These are phyloP conservation scores for Catharus bicknelli DNA, from an alignment of 2,113 vertebrate species.

Conservation along the genomic window DNA sequence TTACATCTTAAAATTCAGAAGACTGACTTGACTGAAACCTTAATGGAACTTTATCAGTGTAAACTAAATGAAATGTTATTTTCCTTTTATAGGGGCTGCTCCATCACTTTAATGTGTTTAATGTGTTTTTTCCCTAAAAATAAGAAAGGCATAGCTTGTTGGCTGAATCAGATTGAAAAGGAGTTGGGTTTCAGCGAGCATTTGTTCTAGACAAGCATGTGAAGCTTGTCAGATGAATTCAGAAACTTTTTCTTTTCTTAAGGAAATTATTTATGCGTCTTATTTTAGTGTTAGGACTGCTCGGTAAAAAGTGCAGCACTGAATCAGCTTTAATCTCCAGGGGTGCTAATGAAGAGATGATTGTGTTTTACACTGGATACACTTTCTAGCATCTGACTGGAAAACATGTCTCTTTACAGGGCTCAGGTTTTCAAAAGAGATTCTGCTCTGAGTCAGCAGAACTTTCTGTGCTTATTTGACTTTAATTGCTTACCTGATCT, in stretches of 20 bases:
- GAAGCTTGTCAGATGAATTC: not conserved
- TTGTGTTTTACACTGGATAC: not conserved
- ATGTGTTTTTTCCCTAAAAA: not conserved
- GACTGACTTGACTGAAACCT: not conserved
- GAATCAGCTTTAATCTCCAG: not conserved
- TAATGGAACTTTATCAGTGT: constrained; percentile 1
- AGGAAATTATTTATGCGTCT: not conserved
- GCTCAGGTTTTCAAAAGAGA: not conserved
- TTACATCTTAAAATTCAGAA: not conserved
- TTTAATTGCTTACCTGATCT: not conserved
- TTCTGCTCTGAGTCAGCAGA: constrained; percentile 8
- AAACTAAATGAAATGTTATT: not conserved
- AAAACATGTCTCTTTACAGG: not conserved
- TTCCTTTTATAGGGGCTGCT: not conserved
- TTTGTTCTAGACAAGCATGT: not conserved
- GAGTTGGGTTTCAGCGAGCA: not conserved
- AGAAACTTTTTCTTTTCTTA: not conserved
- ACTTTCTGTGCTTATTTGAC: not conserved
- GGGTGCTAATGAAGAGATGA: not conserved
- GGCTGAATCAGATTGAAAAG: not conserved
- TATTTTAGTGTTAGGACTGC: not conserved
- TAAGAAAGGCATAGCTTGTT: not conserved
- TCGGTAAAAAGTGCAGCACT: not conserved
- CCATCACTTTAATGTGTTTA: constrained; percentile 31
- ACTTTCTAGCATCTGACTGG: not conserved